Conservation (phyloP, 2,888 invertebrate species). For the Linyphia triangularis region DNA sequence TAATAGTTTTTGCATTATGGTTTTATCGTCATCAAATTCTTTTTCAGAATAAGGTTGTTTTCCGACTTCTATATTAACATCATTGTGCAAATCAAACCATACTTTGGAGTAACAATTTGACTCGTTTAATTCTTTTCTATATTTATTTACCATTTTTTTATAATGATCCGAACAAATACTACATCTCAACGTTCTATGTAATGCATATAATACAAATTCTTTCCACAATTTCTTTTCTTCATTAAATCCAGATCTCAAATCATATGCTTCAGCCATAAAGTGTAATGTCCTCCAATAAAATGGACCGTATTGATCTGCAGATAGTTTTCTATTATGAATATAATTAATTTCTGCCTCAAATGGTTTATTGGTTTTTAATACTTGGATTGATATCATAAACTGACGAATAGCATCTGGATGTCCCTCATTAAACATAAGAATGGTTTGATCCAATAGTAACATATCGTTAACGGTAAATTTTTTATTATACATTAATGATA, state of each 20-base stretch:
- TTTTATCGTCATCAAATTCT: conserved; percentile 13
- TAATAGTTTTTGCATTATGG: background rate
- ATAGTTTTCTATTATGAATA: background rate
- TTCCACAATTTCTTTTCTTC: conserved; percentile 6
- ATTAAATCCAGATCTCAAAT: background rate
- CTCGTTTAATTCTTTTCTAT: background rate
- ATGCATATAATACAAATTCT: background rate
- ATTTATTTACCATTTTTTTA: background rate
- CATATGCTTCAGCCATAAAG: conserved; percentile 17
- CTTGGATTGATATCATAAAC: background rate
- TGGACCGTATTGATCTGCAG: background rate
- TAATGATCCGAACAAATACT: background rate
- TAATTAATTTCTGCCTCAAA: conserved; percentile 16
- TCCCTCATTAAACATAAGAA: conserved; percentile 3
- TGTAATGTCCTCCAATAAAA: conserved; percentile 25
- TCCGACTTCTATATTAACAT: background rate
- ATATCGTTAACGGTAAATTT: conserved; percentile 9
- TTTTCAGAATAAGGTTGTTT: background rate
- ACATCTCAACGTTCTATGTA: conserved; percentile 31
- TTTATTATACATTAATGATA: conserved; percentile 16
- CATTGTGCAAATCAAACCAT: conserved; percentile 28
- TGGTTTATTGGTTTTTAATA: background rate
- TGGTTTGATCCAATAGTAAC: background rate
- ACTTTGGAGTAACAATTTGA: background rate
- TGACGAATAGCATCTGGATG: background rate